phyloP scores from a whole-genome alignment of 2,797 vertebrate species.

The Clarias fuscus region DNA sequence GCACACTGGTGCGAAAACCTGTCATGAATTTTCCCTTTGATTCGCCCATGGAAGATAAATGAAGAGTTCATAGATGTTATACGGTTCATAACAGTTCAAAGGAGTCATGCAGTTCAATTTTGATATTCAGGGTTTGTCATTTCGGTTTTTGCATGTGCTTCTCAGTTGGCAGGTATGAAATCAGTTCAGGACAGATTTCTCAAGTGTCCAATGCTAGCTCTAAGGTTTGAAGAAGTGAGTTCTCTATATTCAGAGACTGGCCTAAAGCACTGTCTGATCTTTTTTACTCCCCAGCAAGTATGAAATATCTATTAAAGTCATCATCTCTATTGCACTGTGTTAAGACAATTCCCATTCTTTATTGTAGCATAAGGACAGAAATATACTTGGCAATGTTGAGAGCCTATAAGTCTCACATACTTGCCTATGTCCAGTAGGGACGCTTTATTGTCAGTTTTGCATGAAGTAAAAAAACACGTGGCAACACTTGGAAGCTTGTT shows the following conservation, averaged over 20 bases:
- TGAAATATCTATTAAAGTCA: neutral
- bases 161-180: conserved; percentile 4
- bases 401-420: too few relatives aligned
- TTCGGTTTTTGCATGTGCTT: neutral
- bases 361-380: too few relatives aligned
- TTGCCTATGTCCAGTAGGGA: too few relatives aligned
- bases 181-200: neutral
- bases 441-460: too few relatives aligned
- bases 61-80: neutral
- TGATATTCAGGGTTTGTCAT: too few relatives aligned
- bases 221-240: too few relatives aligned
- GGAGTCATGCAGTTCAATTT: neutral
- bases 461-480: too few relatives aligned
- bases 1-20: neutral
- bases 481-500: too few relatives aligned
- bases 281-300: neutral
- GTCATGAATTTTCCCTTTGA: neutral
- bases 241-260: neutral
- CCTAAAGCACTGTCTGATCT: neutral
- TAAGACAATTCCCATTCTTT: neutral
- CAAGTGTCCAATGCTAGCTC: neutral
- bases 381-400: too few relatives aligned
- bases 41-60: neutral
- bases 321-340: neutral
- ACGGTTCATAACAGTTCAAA: neutral